Evolutionary conservation across 2,797 vertebrate species (phyloP), one percentile per base, ranked within the genome.

Genomic region (Takifugu ocellatus): DNA sequence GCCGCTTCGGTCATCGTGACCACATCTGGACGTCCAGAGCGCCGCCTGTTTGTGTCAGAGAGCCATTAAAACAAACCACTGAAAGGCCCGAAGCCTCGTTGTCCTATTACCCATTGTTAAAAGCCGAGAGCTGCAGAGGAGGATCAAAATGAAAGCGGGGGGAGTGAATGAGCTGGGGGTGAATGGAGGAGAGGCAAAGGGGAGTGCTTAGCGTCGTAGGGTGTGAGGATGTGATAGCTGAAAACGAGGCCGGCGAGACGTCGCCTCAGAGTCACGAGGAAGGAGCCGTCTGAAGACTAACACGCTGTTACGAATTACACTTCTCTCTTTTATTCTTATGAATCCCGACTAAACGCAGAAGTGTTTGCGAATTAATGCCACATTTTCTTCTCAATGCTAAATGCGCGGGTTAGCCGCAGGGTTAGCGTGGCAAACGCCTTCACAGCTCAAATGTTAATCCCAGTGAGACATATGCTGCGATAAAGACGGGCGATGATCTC

Each of bases 221-320:
- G 2, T 33, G 51, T 25, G 45, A 56, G 26, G 51, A 63, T 25
- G 56, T 64, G 69, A 52, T 58, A 67, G 55, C 16, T 70, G 55
- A 54, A 63, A 66, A 63, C 48, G 27, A 67, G 54, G 21, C 3
- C 3, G 2, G 17, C 3, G n/a, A 66, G 55, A 65, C 27, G 48
- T 73, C 61, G 63, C 3, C 16, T 9, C 3, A 33, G 10, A n/a
- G 31, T 48, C 25, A 36, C 21, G n/a, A 24, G 25, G 12, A 29
- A n/a, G 10, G 11, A 1, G 55, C 14, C 2, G 31, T 16, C 1
- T 27, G 43, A 29, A 27, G 25, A 25, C 45, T 8, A 7, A 25
- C 11, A 11, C 15, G 0, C 46, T 47, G 36, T 39, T 12, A 39
- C 14, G 36, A 39, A 39, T 12, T 14, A 21, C 21, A 21, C 21